A percentile compares a stretch with the other conserved stretches of the same genome.
phyloP scores from a whole-genome alignment of 2,113 vertebrate species.

The Scopus umbretta region DNA sequence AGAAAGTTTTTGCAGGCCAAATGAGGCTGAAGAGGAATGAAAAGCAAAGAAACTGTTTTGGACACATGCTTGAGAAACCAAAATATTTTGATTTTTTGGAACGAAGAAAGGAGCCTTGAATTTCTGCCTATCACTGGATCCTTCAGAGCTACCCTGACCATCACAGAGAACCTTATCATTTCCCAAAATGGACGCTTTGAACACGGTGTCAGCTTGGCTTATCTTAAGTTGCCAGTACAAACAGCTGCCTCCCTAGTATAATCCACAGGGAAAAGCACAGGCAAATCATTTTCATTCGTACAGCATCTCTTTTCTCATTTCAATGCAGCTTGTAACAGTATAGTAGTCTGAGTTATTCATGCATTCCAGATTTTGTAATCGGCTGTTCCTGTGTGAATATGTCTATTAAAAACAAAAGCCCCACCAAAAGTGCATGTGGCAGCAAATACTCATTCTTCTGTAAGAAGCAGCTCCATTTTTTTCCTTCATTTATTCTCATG shows the following conservation, averaged over 20 bases:
- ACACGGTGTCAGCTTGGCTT: not conserved
- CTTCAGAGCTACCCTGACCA: not conserved
- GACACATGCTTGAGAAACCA: conserved; percentile 55
- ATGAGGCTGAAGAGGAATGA: not conserved
- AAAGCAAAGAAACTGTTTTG: conserved; percentile 53
- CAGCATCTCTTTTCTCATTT: conserved; percentile 14
- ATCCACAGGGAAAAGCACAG: not conserved
- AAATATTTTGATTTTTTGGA: conserved; percentile 28
- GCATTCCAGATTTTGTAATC: conserved; percentile 16
- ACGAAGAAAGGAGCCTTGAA: conserved; percentile 59
- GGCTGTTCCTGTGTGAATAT: not conserved
- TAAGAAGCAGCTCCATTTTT: not conserved
- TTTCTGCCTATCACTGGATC: conserved; percentile 36
- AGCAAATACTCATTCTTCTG: conserved; percentile 10
- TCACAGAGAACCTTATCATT: conserved; percentile 14
- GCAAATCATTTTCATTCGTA: not conserved
- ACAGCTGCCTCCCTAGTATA: not conserved
- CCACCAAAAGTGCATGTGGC: conserved; percentile 7
- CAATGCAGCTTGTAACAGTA: not conserved
- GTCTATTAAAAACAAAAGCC: conserved; percentile 25
- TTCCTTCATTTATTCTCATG: not conserved
- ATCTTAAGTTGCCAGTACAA: not conserved
- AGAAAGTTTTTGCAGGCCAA: not conserved
- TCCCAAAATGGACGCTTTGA: not conserved
- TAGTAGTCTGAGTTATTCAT: conserved; percentile 12